Evolutionary conservation across 2,797 vertebrate species (phyloP).

Genomic region (Glyptemys insculpta): DNA sequence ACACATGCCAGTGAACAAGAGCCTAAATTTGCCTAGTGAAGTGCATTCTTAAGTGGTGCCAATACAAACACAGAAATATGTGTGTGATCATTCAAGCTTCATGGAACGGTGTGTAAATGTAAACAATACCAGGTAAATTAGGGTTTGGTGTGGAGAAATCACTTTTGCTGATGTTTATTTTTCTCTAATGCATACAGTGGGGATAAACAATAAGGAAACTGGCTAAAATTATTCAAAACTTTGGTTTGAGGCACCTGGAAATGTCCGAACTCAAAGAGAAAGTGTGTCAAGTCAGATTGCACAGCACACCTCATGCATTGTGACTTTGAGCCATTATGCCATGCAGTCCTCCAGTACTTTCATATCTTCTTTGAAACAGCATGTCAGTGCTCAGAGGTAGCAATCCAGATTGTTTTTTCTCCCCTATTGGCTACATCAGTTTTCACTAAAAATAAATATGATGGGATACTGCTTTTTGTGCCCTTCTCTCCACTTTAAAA

Average conservation of each 20-base stretch:
- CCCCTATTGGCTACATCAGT: not conserved
- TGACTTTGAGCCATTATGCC: not conserved
- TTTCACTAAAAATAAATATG: not conserved
- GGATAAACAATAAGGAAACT: not conserved
- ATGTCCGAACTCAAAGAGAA: fast-evolving
- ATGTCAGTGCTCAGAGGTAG: not conserved
- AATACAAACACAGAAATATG: not conserved
- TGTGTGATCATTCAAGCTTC: not conserved
- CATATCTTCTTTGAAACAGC: not conserved
- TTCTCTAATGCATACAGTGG: not conserved
- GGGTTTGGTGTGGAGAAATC: not conserved
- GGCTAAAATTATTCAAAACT: not conserved
- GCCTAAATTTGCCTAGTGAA: not conserved
- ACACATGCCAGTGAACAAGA: not conserved
- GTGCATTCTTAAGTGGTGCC: not conserved
- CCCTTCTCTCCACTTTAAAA: not conserved
- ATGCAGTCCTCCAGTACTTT: not conserved
- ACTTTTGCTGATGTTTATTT: not conserved
- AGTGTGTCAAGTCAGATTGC: not conserved
- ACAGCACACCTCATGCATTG: not conserved
- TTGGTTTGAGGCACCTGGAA: fast-evolving
- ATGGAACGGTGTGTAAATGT: not conserved
- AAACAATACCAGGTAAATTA: not conserved
- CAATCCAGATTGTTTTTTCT: not conserved
- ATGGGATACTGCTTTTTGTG: not conserved